Conservation (phyloP, 2,888 invertebrate species). For the Monoplex corrugatus region DNA sequence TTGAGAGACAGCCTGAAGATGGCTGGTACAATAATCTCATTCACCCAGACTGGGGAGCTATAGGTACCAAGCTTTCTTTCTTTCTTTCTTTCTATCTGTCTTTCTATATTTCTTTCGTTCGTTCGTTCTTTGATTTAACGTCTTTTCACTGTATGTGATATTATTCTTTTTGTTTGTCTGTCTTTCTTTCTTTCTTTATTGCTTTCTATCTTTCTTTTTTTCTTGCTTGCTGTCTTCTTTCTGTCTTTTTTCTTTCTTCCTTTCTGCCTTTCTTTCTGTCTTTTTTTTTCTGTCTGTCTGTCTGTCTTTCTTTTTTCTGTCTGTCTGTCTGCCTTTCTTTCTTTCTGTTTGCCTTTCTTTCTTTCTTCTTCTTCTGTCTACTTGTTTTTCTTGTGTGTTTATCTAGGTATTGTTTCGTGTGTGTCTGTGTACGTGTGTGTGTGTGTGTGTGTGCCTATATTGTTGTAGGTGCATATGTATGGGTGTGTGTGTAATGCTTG, state of each 20-base stretch:
- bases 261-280: not conserved
- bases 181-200: slow-evolving; percentile 1
- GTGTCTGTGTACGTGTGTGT: not conserved
- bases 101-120: too few relatives aligned
- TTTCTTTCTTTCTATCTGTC: too few relatives aligned
- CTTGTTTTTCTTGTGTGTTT: not conserved
- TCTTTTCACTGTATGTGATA: not conserved
- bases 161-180: not conserved
- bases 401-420: not conserved
- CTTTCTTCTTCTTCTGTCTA: not conserved
- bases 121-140: not conserved
- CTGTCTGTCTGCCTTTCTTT: not conserved
- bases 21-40: slow-evolving; percentile 83
- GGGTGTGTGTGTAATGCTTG: too few relatives aligned
- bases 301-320: not conserved
- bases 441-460: not conserved
- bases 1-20: slow-evolving; percentile 82
- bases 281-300: not conserved
- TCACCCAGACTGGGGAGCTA: slow-evolving; percentile 82
- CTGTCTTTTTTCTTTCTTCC: too few relatives aligned
- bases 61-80: slow-evolving; percentile 79
- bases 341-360: not conserved
- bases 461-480: not conserved
- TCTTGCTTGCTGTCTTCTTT: not conserved
- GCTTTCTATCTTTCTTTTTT: not conserved